phyloP scores from a whole-genome alignment of 2,113 vertebrate genomes.

The Noturus placidus region DNA sequence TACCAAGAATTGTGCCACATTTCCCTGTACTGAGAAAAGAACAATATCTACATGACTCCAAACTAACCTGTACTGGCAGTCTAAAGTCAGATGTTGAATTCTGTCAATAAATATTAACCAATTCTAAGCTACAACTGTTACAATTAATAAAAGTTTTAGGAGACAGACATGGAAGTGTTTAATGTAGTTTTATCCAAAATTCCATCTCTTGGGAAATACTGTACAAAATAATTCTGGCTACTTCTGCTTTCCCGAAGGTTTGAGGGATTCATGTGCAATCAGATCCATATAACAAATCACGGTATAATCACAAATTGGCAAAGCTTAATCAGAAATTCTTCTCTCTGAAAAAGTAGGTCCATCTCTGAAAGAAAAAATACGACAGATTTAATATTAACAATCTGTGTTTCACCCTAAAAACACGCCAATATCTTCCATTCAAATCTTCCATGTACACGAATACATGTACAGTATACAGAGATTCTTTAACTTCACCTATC shows the following conservation, averaged over 20 bases:
- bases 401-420: not conserved
- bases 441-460: not conserved
- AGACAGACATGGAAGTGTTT: not conserved
- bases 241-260: not conserved
- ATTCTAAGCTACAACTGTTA: not conserved
- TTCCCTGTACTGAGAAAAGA: not conserved
- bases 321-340: not conserved
- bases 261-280: not conserved
- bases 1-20: not conserved
- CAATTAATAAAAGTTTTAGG: not conserved
- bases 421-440: not conserved
- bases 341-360: not conserved
- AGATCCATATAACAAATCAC: not conserved
- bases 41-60: not conserved
- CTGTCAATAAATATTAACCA: not conserved
- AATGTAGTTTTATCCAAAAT: not conserved
- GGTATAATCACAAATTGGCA: not conserved
- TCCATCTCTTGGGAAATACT: not conserved
- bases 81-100: not conserved
- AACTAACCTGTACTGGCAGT: not conserved
- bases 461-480: not conserved
- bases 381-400: not conserved
- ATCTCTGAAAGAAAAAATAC: not conserved
- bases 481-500: not conserved
- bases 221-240: not conserved